phyloP scores from a whole-genome alignment of 2,113 vertebrate species.

The Pedetes capensis region DNA sequence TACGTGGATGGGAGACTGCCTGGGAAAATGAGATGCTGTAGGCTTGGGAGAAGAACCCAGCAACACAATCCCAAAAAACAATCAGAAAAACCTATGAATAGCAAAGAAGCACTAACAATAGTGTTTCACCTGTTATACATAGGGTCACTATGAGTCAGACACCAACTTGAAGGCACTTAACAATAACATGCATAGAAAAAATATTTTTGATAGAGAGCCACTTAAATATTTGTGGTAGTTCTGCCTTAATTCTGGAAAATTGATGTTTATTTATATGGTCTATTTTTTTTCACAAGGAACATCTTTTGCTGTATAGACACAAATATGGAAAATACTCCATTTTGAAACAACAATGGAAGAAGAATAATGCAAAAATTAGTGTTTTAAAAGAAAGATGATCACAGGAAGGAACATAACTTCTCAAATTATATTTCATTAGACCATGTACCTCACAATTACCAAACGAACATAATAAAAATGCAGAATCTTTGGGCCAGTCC shows the following conservation, averaged over 20 bases:
- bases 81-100: too few relatives aligned
- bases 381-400: not conserved
- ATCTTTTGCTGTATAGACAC: not conserved
- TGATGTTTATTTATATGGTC: not conserved
- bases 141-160: too few relatives aligned
- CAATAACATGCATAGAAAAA: not conserved
- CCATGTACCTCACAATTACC: not conserved
- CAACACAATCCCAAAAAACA: too few relatives aligned
- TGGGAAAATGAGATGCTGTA: too few relatives aligned
- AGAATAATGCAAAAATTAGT: not conserved
- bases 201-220: not conserved
- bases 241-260: not conserved
- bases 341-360: not conserved
- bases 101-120: too few relatives aligned
- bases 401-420: too few relatives aligned
- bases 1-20: too few relatives aligned
- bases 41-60: too few relatives aligned
- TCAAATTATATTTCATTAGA: not conserved
- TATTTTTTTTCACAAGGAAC: not conserved
- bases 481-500: not conserved
- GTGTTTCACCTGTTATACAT: too few relatives aligned
- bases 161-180: too few relatives aligned
- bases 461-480: not conserved
- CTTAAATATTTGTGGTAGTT: not conserved
- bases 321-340: not conserved